Evolutionary conservation across 2,888 invertebrate genomes (phyloP).

Genomic region (Toxonevra muliebris): DNA sequence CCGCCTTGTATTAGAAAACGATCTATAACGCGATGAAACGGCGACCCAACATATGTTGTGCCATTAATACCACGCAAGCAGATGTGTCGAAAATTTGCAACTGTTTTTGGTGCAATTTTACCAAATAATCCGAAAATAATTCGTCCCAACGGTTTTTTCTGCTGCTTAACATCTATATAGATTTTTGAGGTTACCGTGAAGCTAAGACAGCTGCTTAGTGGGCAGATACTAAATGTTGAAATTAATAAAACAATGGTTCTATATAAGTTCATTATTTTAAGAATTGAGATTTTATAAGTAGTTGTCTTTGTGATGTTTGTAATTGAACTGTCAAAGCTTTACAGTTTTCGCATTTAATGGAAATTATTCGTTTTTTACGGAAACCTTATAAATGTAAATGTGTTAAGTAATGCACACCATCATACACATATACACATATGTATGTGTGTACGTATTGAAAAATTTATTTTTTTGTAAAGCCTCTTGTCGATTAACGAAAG

Average conservation of each 20-base stretch:
- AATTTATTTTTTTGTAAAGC: too few species aligned
- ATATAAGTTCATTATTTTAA: slow-evolving; percentile 3
- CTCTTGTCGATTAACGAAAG: too few species aligned
- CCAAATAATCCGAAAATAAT: slow-evolving; percentile 86
- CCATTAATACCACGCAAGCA: slow-evolving; percentile 80
- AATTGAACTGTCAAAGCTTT: too few species aligned
- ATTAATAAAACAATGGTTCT: slow-evolving; percentile 23
- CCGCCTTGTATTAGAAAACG: slow-evolving; percentile 95
- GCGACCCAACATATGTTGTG: slow-evolving; percentile 79
- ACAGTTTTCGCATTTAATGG: too few species aligned
- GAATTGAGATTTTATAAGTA: slow-evolving; percentile 10
- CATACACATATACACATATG: too few species aligned
- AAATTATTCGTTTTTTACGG: too few species aligned
- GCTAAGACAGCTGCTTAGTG: slow-evolving; percentile 47
- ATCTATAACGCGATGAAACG: slow-evolving; percentile 86
- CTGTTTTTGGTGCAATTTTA: slow-evolving; percentile 84
- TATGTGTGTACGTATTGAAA: too few species aligned
- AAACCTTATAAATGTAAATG: too few species aligned
- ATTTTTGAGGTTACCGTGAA: slow-evolving; percentile 68
- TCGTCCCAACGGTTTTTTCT: slow-evolving; percentile 76
- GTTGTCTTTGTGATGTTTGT: too few species aligned
- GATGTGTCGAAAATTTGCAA: slow-evolving; percentile 85
- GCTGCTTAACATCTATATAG: slow-evolving; percentile 82
- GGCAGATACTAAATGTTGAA: slow-evolving; percentile 33
- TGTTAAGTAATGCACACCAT: too few species aligned